Evolutionary conservation across 1,140 invertebrate species (phyloP), one percentile per base, ranked within the genome.

Genomic region (Drosophila subpulchrella): DNA sequence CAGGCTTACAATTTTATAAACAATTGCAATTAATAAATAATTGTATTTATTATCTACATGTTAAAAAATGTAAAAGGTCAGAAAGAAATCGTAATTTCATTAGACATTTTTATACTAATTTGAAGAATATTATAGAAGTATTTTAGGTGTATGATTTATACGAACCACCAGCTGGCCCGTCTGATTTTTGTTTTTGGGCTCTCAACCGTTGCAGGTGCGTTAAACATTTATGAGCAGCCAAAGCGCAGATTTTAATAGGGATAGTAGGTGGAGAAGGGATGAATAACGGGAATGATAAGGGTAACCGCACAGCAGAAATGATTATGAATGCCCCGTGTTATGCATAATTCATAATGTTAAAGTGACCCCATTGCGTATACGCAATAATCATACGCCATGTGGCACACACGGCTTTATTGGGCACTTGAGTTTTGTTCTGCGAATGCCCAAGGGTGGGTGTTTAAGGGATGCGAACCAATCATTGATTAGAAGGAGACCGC

Each of bases 331-430:
- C 73, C 60, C 61, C 59, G 47, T 71, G 66, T 41, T 72, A 86
- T 86, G 84, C 84, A 88, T 88, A 88, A 88, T 88, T 83, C 83
- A 88, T 89, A 53, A 83, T 60, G 80, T 89, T 80, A 76, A 86
- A 89, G 84, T 89, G 84, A 79, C 76, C 83, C 76, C 84, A 39
- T 77, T 88, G 84, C 79, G 83, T 89, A 89, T 88, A 88, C 83
- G 84, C 79, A 88, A 88, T 89, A 86, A 88, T 88, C 82, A 86
- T 86, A 76, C 75, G 82, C 71, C 75, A 50, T 54, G 59, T 20
- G 58, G 71, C 66, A 65, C 70, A 51, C 67, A 51, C 38, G 17
- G 2, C 36, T 50, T 58, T 70, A 70, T 67, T 46, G 34, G 62
- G 34, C 53, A 50, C 66, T 71, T 71, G 44, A 71, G 30, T n/a